Percentiles rank a stretch among this genome's conserved stretches.
Conservation (phyloP, 2,113 vertebrate genomes). For the Promerops cafer region DNA sequence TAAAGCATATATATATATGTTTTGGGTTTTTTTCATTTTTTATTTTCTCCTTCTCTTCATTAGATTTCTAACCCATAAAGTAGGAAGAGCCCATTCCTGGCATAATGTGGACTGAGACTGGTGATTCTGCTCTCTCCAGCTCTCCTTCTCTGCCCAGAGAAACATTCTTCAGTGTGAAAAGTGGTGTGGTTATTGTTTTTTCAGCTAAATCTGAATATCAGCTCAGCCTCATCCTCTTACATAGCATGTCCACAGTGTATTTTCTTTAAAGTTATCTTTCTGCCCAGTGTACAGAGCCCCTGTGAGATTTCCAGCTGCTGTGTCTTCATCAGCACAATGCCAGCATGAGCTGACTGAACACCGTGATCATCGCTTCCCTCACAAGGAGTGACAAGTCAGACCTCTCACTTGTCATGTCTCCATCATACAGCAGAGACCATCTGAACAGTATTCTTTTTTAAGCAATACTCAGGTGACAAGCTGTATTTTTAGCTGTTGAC, state of each 20-base stretch:
- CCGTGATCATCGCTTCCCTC: not conserved
- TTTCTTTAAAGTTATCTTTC: not conserved
- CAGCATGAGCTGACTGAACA: not conserved
- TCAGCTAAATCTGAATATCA: not conserved
- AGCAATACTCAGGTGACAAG: not conserved
- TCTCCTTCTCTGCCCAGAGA: not conserved
- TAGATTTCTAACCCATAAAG: not conserved
- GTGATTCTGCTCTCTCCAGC: not conserved
- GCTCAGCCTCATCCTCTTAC: not conserved
- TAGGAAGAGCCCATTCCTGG: not conserved
- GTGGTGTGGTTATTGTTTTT: not conserved
- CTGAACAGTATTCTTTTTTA: not conserved
- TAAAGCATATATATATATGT: not conserved
- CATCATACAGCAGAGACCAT: not conserved
- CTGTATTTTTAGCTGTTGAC: not conserved
- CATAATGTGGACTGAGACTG: not conserved
- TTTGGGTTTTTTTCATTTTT: not conserved
- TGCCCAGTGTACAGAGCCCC: not conserved
- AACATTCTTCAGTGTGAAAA: not conserved
- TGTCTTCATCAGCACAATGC: not conserved
- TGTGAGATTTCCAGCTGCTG: not conserved
- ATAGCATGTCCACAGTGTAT: accelerated
- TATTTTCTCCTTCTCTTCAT: not conserved
- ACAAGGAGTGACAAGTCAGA: not conserved
- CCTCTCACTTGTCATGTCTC: not conserved